phyloP scores from a whole-genome alignment of 2,888 invertebrate species.

The Tipula unca region DNA sequence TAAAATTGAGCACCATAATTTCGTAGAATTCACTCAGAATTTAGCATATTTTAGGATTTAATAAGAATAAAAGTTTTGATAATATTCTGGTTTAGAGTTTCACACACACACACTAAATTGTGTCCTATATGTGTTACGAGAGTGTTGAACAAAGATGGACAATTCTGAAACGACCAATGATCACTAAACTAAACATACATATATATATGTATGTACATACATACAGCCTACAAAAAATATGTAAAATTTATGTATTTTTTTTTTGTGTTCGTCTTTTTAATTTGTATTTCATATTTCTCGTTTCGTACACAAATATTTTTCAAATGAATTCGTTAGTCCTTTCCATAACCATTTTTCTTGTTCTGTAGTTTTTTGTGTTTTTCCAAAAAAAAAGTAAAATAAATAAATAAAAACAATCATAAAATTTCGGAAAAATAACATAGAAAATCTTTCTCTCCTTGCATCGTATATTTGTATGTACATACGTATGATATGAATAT shows the following conservation, averaged over 20 bases:
- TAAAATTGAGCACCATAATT: too few relatives aligned
- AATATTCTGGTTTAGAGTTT: not conserved
- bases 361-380: not conserved
- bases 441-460: not conserved
- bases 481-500: not conserved
- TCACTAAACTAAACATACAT: not conserved
- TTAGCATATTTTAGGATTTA: too few relatives aligned
- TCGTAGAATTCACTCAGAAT: too few relatives aligned
- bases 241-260: not conserved
- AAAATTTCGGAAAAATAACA: not conserved
- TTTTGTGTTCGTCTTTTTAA: not conserved
- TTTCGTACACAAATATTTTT: not conserved
- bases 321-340: not conserved
- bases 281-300: not conserved
- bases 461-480: not conserved
- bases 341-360: not conserved
- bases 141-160: not conserved
- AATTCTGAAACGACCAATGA: not conserved
- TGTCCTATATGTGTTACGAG: not conserved
- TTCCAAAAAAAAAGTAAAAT: not conserved
- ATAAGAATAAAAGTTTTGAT: too few relatives aligned
- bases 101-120: not conserved
- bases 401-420: not conserved
- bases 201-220: not conserved
- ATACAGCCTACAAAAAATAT: not conserved